Conservation (phyloP, 1,140 invertebrate genomes). For the Pogonognathellus flavescens region DNA sequence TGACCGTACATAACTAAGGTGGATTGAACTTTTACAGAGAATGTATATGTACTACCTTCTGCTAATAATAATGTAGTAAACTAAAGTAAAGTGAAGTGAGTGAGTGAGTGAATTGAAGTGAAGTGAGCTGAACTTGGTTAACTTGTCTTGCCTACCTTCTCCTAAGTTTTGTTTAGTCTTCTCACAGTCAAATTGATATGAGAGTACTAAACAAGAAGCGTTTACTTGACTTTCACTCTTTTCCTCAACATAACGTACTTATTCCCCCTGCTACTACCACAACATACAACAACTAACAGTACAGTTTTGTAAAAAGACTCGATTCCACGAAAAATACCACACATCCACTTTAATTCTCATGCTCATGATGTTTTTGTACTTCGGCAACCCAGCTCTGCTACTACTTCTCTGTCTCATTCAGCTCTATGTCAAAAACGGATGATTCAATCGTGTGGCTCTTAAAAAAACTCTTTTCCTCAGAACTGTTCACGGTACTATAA, state of each 20-base stretch:
- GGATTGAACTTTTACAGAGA: background rate
- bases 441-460: background rate
- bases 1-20: no score
- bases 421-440: background rate
- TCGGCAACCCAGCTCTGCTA: background rate
- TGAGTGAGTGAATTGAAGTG: background rate
- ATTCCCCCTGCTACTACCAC: background rate
- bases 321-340: background rate
- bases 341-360: background rate
- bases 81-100: conserved; percentile 12
- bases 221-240: conserved; percentile 30
- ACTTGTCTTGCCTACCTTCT: background rate
- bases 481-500: no score
- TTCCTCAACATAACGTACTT: background rate
- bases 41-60: background rate
- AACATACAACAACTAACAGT: background rate
- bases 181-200: background rate
- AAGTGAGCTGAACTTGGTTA: conserved; percentile 30
- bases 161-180: conserved; percentile 28
- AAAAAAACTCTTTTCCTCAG: no score
- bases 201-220: conserved; percentile 4
- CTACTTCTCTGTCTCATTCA: background rate
- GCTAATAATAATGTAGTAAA: background rate
- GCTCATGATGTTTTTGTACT: background rate
- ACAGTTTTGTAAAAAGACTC: background rate